These are phyloP conservation scores for Cheracebus regulus DNA, from an alignment of 2,797 vertebrate genomes.

Conservation along the genomic window DNA sequence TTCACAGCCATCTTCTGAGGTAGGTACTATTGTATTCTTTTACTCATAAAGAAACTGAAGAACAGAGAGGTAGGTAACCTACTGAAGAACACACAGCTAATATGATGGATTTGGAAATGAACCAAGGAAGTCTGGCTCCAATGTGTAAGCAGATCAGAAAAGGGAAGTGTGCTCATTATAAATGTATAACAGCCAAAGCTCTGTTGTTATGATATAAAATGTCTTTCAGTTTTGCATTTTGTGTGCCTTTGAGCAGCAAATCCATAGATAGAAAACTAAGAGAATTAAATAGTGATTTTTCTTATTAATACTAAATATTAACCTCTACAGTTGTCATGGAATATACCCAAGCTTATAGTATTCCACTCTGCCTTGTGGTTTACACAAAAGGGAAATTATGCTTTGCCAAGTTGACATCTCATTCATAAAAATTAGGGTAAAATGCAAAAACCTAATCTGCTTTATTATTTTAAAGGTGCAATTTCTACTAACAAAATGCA, in stretches of 20 bases:
- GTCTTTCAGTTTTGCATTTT: conserved; percentile 28
- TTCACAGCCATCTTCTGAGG: conserved; percentile 47
- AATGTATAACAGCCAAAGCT: background rate
- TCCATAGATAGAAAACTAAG: background rate
- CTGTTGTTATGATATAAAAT: background rate
- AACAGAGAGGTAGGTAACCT: conserved; percentile 52
- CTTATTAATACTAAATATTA: conserved; percentile 5
- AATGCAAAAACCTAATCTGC: conserved; percentile 4
- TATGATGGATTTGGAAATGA: background rate
- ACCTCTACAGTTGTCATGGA: background rate
- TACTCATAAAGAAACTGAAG: background rate
- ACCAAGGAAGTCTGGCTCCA: background rate
- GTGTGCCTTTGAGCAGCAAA: background rate
- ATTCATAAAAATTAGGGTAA: conserved; percentile 58
- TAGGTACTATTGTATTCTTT: conserved; percentile 30
- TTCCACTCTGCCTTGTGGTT: conserved; percentile 43
- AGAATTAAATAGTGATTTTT: background rate
- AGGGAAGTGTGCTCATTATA: background rate
- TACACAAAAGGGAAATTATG: conserved; percentile 1
- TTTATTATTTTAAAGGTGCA: conserved; percentile 22
- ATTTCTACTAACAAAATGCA: conserved; percentile 16
- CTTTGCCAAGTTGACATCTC: background rate
- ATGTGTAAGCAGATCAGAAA: conserved; percentile 57
- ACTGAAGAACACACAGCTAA: background rate
- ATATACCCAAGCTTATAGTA: background rate